These are phyloP conservation scores for Platycnemis pennipes DNA, from an alignment of 2,888 invertebrate genomes.

Conservation along the genomic window DNA sequence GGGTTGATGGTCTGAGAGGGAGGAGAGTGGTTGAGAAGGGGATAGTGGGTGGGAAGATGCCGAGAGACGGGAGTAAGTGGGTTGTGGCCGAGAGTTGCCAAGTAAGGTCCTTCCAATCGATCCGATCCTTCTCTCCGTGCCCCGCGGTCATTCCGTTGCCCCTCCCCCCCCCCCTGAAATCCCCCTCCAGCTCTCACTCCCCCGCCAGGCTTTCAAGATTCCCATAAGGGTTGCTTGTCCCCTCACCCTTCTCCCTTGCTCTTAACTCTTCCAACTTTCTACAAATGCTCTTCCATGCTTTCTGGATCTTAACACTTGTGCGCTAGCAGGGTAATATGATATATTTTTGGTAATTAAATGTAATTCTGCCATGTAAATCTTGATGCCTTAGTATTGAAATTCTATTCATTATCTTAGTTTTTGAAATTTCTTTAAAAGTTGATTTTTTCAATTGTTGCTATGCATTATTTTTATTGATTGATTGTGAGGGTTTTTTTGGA, in stretches of 20 bases:
- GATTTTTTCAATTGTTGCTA: no score
- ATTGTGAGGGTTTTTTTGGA: no score
- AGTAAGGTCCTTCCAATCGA: constrained; percentile 64
- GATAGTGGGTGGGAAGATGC: neutral
- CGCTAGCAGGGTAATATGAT: no score
- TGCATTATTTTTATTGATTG: no score
- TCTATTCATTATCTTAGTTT: no score
- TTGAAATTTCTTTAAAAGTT: no score
- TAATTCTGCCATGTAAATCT: no score
- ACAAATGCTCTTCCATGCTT: neutral
- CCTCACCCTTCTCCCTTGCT: neutral
- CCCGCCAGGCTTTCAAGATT: neutral
- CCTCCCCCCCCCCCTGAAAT: neutral
- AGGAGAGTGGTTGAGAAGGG: neutral
- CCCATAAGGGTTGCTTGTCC: neutral
- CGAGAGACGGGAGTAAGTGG: neutral
- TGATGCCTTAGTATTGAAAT: no score
- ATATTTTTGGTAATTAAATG: no score
- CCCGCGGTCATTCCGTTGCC: constrained; percentile 55
- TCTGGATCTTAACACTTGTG: no score
- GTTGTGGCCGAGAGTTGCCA: constrained; percentile 60
- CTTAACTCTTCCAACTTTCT: neutral
- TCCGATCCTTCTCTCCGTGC: constrained; percentile 38
- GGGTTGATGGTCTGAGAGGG: constrained; percentile 10
- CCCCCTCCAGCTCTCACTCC: neutral